phyloP scores from a whole-genome alignment of 2,113 vertebrate genomes.

The Shinisaurus crocodilurus region DNA sequence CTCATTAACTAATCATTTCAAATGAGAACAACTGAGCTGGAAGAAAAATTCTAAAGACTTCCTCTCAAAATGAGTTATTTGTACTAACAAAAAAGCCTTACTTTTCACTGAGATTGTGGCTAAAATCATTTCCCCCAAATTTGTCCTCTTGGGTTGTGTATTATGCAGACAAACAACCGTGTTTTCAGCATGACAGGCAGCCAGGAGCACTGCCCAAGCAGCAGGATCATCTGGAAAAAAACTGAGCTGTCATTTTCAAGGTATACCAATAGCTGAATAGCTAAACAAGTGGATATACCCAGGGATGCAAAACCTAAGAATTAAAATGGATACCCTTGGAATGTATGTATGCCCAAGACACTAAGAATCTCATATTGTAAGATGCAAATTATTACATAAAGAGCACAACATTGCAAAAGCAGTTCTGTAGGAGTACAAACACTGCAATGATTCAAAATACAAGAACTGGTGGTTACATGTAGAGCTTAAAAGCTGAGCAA shows the following conservation, averaged over 20 bases:
- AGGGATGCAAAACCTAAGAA: neutral
- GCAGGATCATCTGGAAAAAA: conserved; percentile 85
- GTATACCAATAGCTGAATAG: neutral
- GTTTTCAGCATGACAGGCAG: conserved; percentile 91
- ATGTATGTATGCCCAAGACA: neutral
- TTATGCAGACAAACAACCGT: conserved; percentile 79
- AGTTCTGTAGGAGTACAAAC: neutral
- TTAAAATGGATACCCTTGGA: neutral
- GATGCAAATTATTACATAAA: neutral
- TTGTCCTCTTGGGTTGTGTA: conserved; percentile 70
- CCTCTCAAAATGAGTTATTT: too few relatives aligned
- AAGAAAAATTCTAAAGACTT: neutral
- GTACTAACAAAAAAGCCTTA: conserved; percentile 62
- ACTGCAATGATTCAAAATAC: neutral
- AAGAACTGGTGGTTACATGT: neutral
- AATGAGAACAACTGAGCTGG: neutral
- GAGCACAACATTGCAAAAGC: neutral
- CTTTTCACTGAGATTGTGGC: conserved; percentile 89
- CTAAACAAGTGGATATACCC: conserved; percentile 6
- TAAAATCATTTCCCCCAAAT: conserved; percentile 81
- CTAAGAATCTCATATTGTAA: neutral
- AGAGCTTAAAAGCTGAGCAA: neutral
- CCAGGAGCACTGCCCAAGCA: conserved; percentile 92
- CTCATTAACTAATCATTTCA: neutral
- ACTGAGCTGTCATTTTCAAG: conserved; percentile 33